phyloP scores from a whole-genome alignment of 2,888 invertebrate genomes.

The Pyrochroa serraticornis region DNA sequence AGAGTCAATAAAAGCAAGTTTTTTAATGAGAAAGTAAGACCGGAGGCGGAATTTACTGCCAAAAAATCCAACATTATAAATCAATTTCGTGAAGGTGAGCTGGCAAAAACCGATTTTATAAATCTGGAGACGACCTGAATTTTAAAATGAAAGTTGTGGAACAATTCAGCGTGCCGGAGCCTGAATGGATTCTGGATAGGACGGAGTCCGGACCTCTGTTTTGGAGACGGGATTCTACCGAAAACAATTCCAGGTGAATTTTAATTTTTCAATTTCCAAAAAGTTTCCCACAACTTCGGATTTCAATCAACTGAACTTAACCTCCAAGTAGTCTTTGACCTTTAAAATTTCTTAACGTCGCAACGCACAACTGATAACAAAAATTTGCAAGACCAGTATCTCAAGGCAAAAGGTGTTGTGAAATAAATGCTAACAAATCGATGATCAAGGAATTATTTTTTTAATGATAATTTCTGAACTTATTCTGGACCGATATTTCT shows the following conservation, averaged over 20 bases:
- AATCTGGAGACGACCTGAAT: slow-evolving; percentile 6
- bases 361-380: too few relatives aligned
- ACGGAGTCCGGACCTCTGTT: slow-evolving; percentile 53
- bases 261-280: neutral
- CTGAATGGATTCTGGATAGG: slow-evolving; percentile 57
- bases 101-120: slow-evolving; percentile 2
- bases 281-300: too few relatives aligned
- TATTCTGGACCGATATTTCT: too few relatives aligned
- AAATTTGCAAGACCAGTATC: too few relatives aligned
- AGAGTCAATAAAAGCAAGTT: slow-evolving; percentile 23
- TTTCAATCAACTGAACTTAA: too few relatives aligned
- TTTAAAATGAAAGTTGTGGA: slow-evolving; percentile 24
- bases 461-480: too few relatives aligned
- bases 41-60: slow-evolving; percentile 15
- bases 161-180: slow-evolving; percentile 49
- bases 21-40: slow-evolving; percentile 23
- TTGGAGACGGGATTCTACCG: slow-evolving; percentile 53
- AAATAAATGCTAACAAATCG: too few relatives aligned
- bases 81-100: slow-evolving; percentile 12
- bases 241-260: slow-evolving; percentile 50
- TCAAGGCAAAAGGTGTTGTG: too few relatives aligned
- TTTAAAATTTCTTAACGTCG: too few relatives aligned
- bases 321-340: too few relatives aligned
- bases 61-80: slow-evolving; percentile 17
- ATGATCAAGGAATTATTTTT: too few relatives aligned